Evolutionary conservation across 2,113 vertebrate genomes (phyloP), one percentile per base, ranked within the genome.

Genomic region (Ammospiza nelsoni): DNA sequence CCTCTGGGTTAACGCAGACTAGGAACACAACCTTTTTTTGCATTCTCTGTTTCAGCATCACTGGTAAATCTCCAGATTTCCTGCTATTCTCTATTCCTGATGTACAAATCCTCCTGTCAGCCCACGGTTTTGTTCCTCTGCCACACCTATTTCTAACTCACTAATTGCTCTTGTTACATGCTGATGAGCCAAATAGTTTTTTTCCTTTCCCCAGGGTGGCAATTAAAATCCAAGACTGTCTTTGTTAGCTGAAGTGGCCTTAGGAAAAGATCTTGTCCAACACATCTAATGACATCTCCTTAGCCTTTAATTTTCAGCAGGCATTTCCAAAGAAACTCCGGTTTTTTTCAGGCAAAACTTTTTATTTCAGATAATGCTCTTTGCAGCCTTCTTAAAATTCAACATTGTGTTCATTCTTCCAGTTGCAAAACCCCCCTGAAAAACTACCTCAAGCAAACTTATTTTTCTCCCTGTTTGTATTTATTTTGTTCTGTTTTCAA

Each of bases 401-500:
- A 79, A 14, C 55, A 43, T 62, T 9, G 0, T 41, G 33, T 59
- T 93, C 59, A 23, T 81, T 55, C 79, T 86, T 84, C 67, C 65
- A 81, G 35, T 93, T 93, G 86, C 76, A 88, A 90, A 77, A 55
- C 29, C 14, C 35, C 22, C 31, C 43, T 90, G 51, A 58, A 51
- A 93, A 90, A 61, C 28, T 84, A 89, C 43, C 20, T 44, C 71
- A 76, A 68, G 67, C 61, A 94, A 92, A 43, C 27, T 48, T 59
- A 23, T 85, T 91, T 93, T 67, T 63, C 59, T 77, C 61, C 25
- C 37, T 80, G 55, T 37, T 90, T 90, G 17, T n/a, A 59, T 92
- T 80, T 90, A 44, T 87, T 86, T 91, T 66, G 15, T 66, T 90
- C 63, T 94, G 63, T 91, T 91, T 93, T 67, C 79, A 90, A 63